These are phyloP conservation scores for Apodemia hepburni DNA, from an alignment of 2,888 invertebrate genomes.

Conservation along the genomic window DNA sequence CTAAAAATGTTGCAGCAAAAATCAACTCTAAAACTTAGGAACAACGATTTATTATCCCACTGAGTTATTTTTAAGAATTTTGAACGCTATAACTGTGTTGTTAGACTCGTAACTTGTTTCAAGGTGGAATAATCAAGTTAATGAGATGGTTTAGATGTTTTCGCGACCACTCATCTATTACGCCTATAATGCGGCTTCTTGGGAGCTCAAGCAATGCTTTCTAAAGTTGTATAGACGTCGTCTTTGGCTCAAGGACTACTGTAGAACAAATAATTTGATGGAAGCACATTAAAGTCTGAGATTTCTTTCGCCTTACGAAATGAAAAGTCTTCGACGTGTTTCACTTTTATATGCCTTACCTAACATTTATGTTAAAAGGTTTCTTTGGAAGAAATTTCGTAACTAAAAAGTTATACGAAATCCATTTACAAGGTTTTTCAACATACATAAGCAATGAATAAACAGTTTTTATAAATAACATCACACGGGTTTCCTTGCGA, in stretches of 20 bases:
- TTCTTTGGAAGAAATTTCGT: background rate
- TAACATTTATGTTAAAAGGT: background rate
- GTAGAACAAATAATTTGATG: conserved; percentile 13
- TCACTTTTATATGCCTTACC: conserved; percentile 1
- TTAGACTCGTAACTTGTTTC: conserved; percentile 19
- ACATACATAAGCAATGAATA: no score
- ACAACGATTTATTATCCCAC: conserved; percentile 26
- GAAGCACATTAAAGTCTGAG: conserved; percentile 11
- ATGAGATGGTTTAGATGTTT: conserved; percentile 48
- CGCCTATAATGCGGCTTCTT: conserved; percentile 36
- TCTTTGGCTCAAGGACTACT: conserved; percentile 10
- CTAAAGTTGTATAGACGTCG: conserved; percentile 11
- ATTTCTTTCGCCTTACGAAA: background rate
- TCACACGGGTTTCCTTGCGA: no score
- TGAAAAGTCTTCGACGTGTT: background rate
- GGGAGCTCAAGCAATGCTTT: conserved; percentile 23
- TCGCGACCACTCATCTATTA: conserved; percentile 38
- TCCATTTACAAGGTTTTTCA: background rate
- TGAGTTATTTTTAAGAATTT: conserved; percentile 21
- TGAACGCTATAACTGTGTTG: conserved; percentile 30
- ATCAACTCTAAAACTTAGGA: conserved; percentile 17
- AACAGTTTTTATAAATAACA: no score
- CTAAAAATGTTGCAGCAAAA: conserved; percentile 24
- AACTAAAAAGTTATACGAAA: background rate
- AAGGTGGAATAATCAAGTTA: conserved; percentile 53